Evolutionary conservation across 2,113 vertebrate genomes (phyloP).

Genomic region (Vulpes lagopus): DNA sequence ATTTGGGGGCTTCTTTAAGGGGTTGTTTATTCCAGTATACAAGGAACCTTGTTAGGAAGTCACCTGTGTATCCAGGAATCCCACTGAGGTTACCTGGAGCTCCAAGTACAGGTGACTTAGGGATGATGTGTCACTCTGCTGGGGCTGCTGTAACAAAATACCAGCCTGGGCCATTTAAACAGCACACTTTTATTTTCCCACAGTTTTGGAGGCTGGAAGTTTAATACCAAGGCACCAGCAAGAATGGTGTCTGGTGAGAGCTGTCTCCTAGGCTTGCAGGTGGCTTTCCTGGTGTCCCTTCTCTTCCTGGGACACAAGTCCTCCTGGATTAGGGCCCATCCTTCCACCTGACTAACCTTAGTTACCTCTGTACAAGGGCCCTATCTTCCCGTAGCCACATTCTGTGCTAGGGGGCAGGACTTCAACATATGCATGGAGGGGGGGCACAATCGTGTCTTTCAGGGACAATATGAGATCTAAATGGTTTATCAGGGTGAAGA

Average conservation of each 20-base stretch:
- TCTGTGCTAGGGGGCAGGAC: too few species aligned
- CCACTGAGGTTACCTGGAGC: fast-evolving
- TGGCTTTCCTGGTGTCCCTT: not conserved
- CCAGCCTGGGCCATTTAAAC: not conserved
- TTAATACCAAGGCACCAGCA: fast-evolving
- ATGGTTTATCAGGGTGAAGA: fast-evolving
- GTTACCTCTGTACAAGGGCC: not conserved
- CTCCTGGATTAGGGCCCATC: not conserved
- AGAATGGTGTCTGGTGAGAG: not conserved
- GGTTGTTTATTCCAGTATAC: fast-evolving
- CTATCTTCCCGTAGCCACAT: not conserved
- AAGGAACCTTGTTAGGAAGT: not conserved
- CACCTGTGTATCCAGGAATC: fast-evolving
- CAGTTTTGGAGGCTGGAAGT: too few species aligned
- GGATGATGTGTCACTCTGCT: fast-evolving
- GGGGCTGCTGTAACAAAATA: not conserved
- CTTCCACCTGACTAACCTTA: not conserved
- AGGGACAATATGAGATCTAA: fast-evolving
- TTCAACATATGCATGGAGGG: not conserved
- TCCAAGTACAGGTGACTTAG: fast-evolving
- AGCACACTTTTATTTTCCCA: not conserved
- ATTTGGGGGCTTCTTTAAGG: too few species aligned
- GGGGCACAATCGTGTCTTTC: too few species aligned
- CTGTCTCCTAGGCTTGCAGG: not conserved
- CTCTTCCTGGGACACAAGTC: too few species aligned